phyloP scores from a whole-genome alignment of 2,113 vertebrate genomes.

The Cynoglossus semilaevis region DNA sequence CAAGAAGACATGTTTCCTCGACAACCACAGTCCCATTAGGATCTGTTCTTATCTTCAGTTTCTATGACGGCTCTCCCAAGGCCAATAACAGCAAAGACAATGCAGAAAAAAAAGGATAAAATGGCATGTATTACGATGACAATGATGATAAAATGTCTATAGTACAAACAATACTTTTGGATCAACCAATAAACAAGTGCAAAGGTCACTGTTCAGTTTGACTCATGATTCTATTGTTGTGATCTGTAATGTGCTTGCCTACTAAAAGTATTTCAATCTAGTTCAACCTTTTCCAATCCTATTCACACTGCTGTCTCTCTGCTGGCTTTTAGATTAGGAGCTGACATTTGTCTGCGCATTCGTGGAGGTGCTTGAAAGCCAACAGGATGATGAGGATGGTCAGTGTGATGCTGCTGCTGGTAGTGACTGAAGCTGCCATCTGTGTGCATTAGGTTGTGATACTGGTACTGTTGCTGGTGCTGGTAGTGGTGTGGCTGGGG shows the following conservation, averaged over 20 bases:
- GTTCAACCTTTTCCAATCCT: conserved; percentile 25
- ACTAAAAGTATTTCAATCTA: conserved; percentile 49
- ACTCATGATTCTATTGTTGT: conserved; percentile 59
- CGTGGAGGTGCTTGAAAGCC: conserved; percentile 86
- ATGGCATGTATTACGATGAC: conserved; percentile 32
- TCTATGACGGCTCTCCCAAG: conserved; percentile 48
- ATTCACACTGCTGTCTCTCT: conserved; percentile 90
- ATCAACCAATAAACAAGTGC: conserved; percentile 70
- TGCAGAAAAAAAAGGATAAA: conserved; percentile 47
- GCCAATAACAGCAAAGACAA: conserved; percentile 41
- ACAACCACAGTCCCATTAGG: conserved; percentile 25
- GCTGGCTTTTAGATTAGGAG: conserved; percentile 92
- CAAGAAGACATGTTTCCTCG: conserved; percentile 22
- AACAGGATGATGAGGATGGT: conserved; percentile 72
- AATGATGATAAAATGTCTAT: conserved; percentile 50
- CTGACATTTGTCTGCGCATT: conserved; percentile 94
- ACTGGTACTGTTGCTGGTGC: conserved; percentile 69
- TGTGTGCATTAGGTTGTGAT: conserved; percentile 56
- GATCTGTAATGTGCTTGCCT: conserved; percentile 72
- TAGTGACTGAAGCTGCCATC: conserved; percentile 57
- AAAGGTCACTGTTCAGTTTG: conserved; percentile 54
- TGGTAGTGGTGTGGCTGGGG: conserved; percentile 59
- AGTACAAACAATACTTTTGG: conserved; percentile 60
- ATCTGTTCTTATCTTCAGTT: conserved; percentile 52
- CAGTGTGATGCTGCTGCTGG: conserved; percentile 72